Conservation (phyloP, 30 jellyfish, hydroid and myxozoan species). For the Pseudorhiza aurosa region DNA sequence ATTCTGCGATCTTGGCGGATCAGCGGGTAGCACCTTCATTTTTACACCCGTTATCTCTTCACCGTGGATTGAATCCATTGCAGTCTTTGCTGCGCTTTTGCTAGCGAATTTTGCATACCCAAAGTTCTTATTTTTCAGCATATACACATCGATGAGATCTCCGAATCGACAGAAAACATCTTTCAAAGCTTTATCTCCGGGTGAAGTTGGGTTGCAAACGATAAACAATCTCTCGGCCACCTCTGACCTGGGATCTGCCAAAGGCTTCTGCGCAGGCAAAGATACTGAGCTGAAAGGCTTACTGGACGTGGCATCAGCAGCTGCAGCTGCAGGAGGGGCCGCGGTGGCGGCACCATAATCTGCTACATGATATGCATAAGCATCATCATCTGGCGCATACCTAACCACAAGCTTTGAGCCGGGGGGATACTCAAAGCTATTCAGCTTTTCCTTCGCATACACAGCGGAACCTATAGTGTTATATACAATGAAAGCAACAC, state of each 20-base stretch:
- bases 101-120: slow-evolving; percentile 95
- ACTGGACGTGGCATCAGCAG: slow-evolving; percentile 9
- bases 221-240: slow-evolving; percentile 95
- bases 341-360: slow-evolving; percentile 30
- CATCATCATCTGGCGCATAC: slow-evolving; percentile 99
- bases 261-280: slow-evolving; percentile 88
- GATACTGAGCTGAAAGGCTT: slow-evolving; percentile 69
- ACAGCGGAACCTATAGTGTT: slow-evolving; percentile 96
- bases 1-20: slow-evolving; percentile 95
- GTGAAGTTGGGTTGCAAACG: slow-evolving; percentile 97
- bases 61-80: slow-evolving; percentile 90
- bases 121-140: slow-evolving; percentile 87
- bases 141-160: slow-evolving; percentile 93
- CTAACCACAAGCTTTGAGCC: slow-evolving; percentile 89
- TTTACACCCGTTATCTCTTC: slow-evolving; percentile 92
- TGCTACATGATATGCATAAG: slow-evolving; percentile 30
- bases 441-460: slow-evolving; percentile 94
- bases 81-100: slow-evolving; percentile 84
- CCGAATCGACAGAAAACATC: slow-evolving; percentile 98
- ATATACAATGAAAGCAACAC: slow-evolving; percentile 93
- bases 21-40: slow-evolving; percentile 96
- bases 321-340: slow-evolving; percentile 14
- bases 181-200: slow-evolving; percentile 92
- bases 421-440: slow-evolving; percentile 98
- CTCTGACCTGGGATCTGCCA: slow-evolving; percentile 87